These are phyloP conservation scores for Acanthis flammea DNA, from an alignment of 2,797 vertebrate species.

Conservation along the genomic window DNA sequence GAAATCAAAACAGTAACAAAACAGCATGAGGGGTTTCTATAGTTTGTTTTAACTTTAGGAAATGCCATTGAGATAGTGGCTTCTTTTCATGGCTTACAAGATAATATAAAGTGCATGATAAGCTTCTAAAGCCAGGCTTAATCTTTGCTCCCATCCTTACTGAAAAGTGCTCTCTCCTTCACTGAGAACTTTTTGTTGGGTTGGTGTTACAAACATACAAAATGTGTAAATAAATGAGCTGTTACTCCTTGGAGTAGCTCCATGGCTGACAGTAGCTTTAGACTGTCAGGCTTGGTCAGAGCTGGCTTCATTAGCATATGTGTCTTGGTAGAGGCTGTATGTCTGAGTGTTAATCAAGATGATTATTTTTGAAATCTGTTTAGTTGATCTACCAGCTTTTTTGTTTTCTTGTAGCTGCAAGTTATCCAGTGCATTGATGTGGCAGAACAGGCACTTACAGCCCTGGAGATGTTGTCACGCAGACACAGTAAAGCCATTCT, in stretches of 20 bases:
- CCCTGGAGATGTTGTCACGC: slow-evolving; percentile 97
- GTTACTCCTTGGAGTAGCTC: background rate
- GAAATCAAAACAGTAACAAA: background rate
- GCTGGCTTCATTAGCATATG: background rate
- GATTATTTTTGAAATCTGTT: background rate
- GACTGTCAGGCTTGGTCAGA: background rate
- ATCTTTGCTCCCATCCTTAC: background rate
- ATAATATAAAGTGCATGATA: background rate
- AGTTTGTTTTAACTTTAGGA: background rate
- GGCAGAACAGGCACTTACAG: slow-evolving; percentile 97
- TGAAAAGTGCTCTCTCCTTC: background rate
- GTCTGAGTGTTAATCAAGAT: background rate
- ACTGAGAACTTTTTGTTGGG: background rate
- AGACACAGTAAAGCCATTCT: slow-evolving; percentile 99
- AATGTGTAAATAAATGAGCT: background rate
- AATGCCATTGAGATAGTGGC: background rate
- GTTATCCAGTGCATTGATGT: slow-evolving; percentile 99
- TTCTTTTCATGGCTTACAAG: background rate
- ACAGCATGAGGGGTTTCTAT: background rate
- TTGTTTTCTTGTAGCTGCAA: slow-evolving; percentile 82
- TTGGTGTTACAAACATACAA: background rate
- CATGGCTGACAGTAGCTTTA: background rate
- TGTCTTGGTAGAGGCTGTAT: background rate
- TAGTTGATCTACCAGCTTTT: background rate
- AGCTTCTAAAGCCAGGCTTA: background rate